These are phyloP conservation scores for Shinisaurus crocodilurus DNA, from an alignment of 2,113 vertebrate genomes.

Conservation along the genomic window DNA sequence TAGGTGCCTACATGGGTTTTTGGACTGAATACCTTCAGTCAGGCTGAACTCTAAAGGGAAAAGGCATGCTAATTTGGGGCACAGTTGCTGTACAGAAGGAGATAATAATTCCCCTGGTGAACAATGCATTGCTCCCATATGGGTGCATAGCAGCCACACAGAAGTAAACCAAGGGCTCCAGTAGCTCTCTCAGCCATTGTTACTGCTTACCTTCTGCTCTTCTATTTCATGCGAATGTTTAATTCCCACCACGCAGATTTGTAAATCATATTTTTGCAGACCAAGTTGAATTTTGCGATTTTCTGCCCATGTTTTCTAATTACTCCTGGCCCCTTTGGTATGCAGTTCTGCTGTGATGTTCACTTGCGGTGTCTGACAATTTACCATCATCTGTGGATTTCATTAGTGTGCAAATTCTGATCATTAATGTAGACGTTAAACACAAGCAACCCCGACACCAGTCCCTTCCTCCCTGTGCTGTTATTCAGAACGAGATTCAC, in stretches of 20 bases:
- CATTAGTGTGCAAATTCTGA: constrained; percentile 57
- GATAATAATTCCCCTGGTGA: background rate
- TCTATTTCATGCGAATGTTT: background rate
- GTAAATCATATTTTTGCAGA: constrained; percentile 1
- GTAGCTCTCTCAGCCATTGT: background rate
- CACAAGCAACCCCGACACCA: constrained; percentile 62
- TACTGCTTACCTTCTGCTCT: background rate
- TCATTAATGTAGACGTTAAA: constrained; percentile 68
- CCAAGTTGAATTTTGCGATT: background rate
- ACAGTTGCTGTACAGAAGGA: constrained; percentile 17
- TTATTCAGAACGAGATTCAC: constrained; percentile 47
- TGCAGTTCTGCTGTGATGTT: constrained; percentile 16
- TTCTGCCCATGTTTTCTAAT: background rate
- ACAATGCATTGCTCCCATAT: background rate
- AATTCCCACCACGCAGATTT: background rate
- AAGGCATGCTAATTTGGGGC: constrained; percentile 56
- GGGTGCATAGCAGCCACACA: background rate
- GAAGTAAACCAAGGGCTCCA: fast-evolving
- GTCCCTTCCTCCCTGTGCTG: constrained; percentile 60
- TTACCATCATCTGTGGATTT: constrained; percentile 52
- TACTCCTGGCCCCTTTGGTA: constrained; percentile 7
- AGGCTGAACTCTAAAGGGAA: constrained; percentile 54
- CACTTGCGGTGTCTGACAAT: constrained; percentile 29
- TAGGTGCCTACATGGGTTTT: constrained; percentile 19
- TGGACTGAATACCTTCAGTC: constrained; percentile 51